Conservation (phyloP, 2,888 invertebrate genomes). For the Ectropis crepuscularia region DNA sequence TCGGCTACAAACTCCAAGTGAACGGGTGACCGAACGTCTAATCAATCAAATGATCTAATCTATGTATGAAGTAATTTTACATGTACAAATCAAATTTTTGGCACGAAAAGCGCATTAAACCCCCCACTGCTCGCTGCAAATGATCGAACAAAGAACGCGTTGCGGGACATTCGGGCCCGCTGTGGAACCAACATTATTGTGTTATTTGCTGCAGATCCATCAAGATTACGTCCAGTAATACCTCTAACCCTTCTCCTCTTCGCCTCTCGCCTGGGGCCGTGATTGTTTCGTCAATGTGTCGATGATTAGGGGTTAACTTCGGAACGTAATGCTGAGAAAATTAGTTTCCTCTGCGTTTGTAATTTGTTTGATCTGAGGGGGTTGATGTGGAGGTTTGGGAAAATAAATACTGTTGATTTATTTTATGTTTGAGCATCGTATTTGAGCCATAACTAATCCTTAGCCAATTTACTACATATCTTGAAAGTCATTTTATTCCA, state of each 20-base stretch:
- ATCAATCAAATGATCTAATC: conserved; percentile 14
- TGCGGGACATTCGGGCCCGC: conserved; percentile 33
- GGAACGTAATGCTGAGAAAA: conserved; percentile 49
- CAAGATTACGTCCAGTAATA: conserved; percentile 80
- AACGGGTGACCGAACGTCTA: not conserved
- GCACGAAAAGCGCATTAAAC: conserved; percentile 43
- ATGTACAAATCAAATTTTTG: conserved; percentile 27
- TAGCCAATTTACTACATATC: too few relatives aligned
- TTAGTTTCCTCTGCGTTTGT: conserved; percentile 50
- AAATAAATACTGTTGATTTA: not conserved
- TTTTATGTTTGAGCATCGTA: too few relatives aligned
- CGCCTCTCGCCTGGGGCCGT: conserved; percentile 48
- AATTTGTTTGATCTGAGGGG: conserved; percentile 20
- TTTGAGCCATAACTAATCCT: too few relatives aligned
- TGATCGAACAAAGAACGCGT: conserved; percentile 32
- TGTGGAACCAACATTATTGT: conserved; percentile 56
- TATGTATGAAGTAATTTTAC: conserved; percentile 19
- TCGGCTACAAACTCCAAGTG: too few relatives aligned
- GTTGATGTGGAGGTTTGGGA: not conserved
- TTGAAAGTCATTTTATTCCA: too few relatives aligned
- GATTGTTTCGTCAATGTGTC: conserved; percentile 78
- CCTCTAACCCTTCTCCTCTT: conserved; percentile 67
- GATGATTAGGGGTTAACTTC: conserved; percentile 71
- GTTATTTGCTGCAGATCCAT: conserved; percentile 79
- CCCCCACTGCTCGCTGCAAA: conserved; percentile 35